Conservation (phyloP, 2,113 vertebrate genomes). For the Grammomys surdaster region DNA sequence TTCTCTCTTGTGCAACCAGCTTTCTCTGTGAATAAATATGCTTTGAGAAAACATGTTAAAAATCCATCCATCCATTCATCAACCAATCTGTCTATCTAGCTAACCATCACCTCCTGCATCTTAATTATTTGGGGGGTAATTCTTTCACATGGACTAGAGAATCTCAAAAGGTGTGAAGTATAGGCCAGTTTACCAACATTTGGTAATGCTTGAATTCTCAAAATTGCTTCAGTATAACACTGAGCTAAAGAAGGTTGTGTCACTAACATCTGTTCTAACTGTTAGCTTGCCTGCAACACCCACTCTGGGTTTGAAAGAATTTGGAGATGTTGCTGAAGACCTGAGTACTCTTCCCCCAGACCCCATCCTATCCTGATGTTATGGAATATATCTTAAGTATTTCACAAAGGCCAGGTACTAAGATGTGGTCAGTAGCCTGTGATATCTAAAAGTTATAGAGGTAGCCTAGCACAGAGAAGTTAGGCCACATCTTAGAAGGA, state of each 20-base stretch:
- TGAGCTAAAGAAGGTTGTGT: background rate
- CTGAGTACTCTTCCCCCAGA: background rate
- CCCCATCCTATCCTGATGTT: background rate
- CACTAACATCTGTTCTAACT: background rate
- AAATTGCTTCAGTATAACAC: background rate
- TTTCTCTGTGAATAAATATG: background rate
- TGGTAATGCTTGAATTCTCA: background rate
- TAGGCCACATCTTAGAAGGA: too few species aligned
- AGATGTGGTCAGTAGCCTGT: background rate
- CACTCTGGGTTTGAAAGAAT: background rate
- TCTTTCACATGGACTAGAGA: background rate
- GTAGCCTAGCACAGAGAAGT: background rate
- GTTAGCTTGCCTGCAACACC: background rate
- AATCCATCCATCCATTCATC: background rate
- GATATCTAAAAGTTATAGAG: too few species aligned
- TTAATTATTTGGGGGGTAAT: slow-evolving; percentile 39
- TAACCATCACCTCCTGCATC: background rate
- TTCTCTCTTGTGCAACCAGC: background rate
- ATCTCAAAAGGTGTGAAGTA: slow-evolving; percentile 35
- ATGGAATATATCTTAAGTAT: background rate
- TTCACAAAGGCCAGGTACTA: background rate
- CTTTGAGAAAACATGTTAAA: background rate
- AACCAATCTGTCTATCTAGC: background rate
- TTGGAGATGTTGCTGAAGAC: background rate
- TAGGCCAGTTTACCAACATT: background rate